These are phyloP conservation scores for Caenorhabditis tropicalis DNA, from an alignment of 1,140 invertebrate species.

Conservation along the genomic window DNA sequence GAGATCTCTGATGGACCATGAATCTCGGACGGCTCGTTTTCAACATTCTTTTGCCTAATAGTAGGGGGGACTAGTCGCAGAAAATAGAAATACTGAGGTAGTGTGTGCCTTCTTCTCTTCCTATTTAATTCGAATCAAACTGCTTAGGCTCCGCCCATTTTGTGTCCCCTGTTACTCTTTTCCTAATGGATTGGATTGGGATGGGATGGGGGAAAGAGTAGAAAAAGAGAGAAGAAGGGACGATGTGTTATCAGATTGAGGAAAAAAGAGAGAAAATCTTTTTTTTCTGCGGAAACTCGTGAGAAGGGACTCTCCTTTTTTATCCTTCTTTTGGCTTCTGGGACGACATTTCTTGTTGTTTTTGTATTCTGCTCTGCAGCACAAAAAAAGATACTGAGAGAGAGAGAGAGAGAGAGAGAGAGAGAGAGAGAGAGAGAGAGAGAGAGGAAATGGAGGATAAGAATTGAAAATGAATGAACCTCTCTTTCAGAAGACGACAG, in stretches of 20 bases:
- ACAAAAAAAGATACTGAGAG: too few species aligned
- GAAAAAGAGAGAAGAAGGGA: neutral
- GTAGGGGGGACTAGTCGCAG: neutral
- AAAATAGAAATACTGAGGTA: neutral
- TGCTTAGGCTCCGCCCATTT: neutral
- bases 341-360: neutral
- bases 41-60: neutral
- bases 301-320: neutral
- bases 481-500: too few species aligned
- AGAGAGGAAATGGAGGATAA: too few species aligned
- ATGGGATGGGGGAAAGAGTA: too few species aligned
- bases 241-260: constrained; percentile 10
- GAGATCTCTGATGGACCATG: neutral
- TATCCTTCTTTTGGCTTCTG: neutral
- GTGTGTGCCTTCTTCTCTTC: neutral
- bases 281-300: neutral
- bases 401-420: too few species aligned
- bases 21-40: constrained; percentile 26
- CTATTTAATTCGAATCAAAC: constrained; percentile 34
- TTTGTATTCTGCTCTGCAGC: too few species aligned
- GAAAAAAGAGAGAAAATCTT: neutral
- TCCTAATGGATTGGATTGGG: constrained; percentile 26
- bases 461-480: too few species aligned
- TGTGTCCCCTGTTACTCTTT: too few species aligned
- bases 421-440: too few species aligned